Evolutionary conservation across 2,113 vertebrate species (phyloP).

Genomic region (Tauraco erythrolophus): DNA sequence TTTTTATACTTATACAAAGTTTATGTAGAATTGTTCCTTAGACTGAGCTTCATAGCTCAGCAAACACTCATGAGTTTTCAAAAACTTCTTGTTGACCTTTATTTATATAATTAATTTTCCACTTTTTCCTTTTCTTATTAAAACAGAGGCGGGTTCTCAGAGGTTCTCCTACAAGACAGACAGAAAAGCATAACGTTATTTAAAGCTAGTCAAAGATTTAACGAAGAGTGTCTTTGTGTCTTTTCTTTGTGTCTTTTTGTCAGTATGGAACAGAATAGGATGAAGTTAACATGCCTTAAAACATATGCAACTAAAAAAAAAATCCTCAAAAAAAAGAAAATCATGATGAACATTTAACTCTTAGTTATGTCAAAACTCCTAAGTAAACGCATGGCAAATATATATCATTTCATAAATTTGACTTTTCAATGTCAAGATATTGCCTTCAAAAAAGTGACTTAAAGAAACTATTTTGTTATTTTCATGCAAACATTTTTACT

Average conservation of each 20-base stretch:
- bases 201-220: not conserved
- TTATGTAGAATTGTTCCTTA: not conserved
- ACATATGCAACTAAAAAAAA: accelerated
- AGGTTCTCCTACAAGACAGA: not conserved
- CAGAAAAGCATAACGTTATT: not conserved
- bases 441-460: not conserved
- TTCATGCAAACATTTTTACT: not conserved
- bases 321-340: not conserved
- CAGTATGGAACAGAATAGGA: not conserved
- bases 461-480: not conserved
- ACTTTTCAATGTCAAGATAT: not conserved
- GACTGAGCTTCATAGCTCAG: not conserved
- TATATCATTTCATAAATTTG: not conserved
- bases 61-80: not conserved
- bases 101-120: not conserved
- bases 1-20: not conserved
- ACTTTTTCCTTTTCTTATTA: not conserved
- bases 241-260: not conserved
- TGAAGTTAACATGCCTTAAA: not conserved
- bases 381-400: not conserved
- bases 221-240: accelerated
- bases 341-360: accelerated
- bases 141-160: not conserved
- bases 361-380: not conserved
- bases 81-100: not conserved